phyloP scores from a whole-genome alignment of 2,797 vertebrate genomes.

The Bryconaethiops microstoma region DNA sequence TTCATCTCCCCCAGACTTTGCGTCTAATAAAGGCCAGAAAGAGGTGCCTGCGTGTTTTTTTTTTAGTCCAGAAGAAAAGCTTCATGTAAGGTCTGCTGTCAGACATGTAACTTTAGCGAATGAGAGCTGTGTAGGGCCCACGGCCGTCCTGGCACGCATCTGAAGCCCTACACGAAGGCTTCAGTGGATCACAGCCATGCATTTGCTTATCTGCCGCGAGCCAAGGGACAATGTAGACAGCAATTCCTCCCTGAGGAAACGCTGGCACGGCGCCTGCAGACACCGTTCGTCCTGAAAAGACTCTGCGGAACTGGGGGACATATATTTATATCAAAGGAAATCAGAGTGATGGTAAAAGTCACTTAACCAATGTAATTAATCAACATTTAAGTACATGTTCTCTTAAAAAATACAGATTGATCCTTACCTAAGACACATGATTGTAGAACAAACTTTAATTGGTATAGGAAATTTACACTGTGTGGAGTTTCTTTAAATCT shows the following conservation, averaged over 20 bases:
- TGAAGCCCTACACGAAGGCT: conserved; percentile 10
- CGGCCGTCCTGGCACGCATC: conserved; percentile 5
- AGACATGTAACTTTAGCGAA: conserved; percentile 22
- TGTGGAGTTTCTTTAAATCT: no score
- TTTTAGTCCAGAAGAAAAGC: conserved; percentile 39
- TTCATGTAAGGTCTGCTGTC: conserved; percentile 47
- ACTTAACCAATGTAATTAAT: background rate
- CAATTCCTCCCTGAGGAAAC: conserved; percentile 27
- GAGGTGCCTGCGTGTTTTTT: conserved; percentile 31
- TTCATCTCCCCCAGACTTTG: conserved; percentile 49
- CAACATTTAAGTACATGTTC: background rate
- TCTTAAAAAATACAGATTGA: no score
- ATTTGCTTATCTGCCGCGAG: conserved; percentile 38
- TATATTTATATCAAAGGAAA: background rate
- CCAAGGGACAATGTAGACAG: conserved; percentile 17
- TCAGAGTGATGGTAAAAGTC: no score
- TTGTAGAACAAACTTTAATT: no score
- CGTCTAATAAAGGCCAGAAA: conserved; percentile 42
- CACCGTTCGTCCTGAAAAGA: conserved; percentile 12
- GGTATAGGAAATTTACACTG: no score
- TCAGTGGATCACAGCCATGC: conserved; percentile 36
- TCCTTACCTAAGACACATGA: no score
- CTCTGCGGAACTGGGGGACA: background rate
- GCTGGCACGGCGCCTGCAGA: conserved; percentile 4
- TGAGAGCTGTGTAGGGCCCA: conserved; percentile 29